These are phyloP conservation scores for Forbesichthys agassizii DNA, from an alignment of 2,113 vertebrate genomes.

Conservation along the genomic window DNA sequence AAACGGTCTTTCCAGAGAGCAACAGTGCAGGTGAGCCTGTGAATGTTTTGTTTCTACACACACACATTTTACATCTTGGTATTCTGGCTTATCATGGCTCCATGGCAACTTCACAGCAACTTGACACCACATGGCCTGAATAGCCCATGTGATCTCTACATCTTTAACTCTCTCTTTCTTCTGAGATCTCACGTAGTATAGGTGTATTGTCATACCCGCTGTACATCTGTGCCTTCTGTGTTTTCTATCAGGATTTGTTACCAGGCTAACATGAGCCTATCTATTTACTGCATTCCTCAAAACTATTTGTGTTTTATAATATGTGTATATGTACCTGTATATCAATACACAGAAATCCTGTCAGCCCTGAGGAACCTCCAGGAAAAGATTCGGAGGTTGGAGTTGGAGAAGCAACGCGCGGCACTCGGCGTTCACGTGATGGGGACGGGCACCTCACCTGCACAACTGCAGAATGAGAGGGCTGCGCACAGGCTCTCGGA, in stretches of 20 bases:
- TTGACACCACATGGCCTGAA: conserved; percentile 53
- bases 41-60: background rate
- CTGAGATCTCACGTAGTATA: background rate
- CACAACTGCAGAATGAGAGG: conserved; percentile 73
- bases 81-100: conserved; percentile 50
- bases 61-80: conserved; percentile 38
- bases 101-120: conserved; percentile 70
- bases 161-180: conserved; percentile 9
- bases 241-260: too few species aligned
- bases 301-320: background rate
- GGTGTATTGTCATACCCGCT: background rate
- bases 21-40: conserved; percentile 81
- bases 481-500: conserved; percentile 62
- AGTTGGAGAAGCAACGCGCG: conserved; percentile 81
- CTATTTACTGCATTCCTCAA: background rate
- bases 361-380: conserved; percentile 79
- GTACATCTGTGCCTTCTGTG: background rate
- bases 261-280: background rate
- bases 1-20: conserved; percentile 89
- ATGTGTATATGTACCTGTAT: conserved; percentile 6
- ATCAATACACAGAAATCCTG: conserved; percentile 80
- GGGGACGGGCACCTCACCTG: conserved; percentile 71
- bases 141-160: conserved; percentile 39
- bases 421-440: conserved; percentile 77
- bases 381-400: conserved; percentile 77